Evolutionary conservation across 2,797 vertebrate genomes (phyloP), one percentile per base, ranked within the genome.

Genomic region (Gymnopithys bicolor): DNA sequence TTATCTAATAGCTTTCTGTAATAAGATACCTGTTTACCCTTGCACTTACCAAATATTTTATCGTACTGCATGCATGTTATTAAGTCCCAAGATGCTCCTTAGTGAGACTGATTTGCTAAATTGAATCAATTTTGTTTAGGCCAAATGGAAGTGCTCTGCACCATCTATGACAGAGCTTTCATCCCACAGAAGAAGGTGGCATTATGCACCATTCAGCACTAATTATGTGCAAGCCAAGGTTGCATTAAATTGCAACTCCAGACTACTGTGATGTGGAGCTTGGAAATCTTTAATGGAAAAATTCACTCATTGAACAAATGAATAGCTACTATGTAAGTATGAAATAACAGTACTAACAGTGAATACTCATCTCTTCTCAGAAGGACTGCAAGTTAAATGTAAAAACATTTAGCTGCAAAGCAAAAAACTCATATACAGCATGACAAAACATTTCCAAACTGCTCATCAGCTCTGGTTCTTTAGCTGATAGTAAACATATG

Each of bases 401-500:
- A 93, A 96, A 89, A 93, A 53, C 48, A 77, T 75, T 88, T 92
- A 69, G 25, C 83, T 78, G 56, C 22, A 90, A 94, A 85, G 76
- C 48, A 91, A 95, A 73, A 91, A 74, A 6, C 5, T 71, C 41
- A n/a, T 75, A 69, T 46, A 71, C 22, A 51, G 35, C 48, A 74
- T 94, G 80, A 94, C 77, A 94, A 96, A 97, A 89, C n/a, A 92
- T 93, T 95, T 96, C 84, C 17, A 15, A 85, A 69, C 25, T 90
- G 51, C 52, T 95, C 91, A 77, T 91, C 88, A 89, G 49, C 80
- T 96, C 87, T 94, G 16, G 52, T 60, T 91, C 77, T 80, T 95
- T 70, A 71, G 64, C 19, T 96, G 94, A 97, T 77, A 87, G 84
- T 62, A 95, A 96, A 81, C 89, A 95, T 71, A 86, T 49, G 85